Evolutionary conservation across 1,140 invertebrate species (phyloP), one percentile per base, ranked within the genome.

Genomic region (Bombus pascuorum): DNA sequence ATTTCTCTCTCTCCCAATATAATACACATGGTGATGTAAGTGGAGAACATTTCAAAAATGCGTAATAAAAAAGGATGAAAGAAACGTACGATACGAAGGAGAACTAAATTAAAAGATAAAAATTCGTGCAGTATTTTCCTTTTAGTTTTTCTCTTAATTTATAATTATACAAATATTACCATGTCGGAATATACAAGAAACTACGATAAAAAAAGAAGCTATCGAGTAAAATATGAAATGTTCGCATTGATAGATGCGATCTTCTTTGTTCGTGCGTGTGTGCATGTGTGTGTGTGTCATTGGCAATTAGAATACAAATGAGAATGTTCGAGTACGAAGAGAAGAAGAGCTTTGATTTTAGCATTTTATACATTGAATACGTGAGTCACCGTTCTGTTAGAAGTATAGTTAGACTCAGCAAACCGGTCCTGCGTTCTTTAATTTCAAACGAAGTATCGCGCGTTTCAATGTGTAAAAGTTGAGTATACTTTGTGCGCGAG

Each of bases 371-470:
- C 65, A 3, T 44, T 78, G 37, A 0, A 70, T 77, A 76, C 65
- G 44, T 83, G 82, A 78, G 62, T 83, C 82, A 83, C 65, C 73
- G 34, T 76, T 78, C 82, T 71, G 82, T 79, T 84, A 84, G 65
- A 84, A 79, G 75, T 79, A 79, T 84, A 84, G 66, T 59, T 84
- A 44, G 53, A 79, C 83, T 71, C 42, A 34, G 39, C 42, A 79
- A 84, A 79, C 75, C 83, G 83, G 75, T 84, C 66, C n/a, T 10
- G 53, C 47, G 42, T 84, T 84, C 72, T 84, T 84, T 84, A 79
- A 84, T 84, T 72, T 59, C 76, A 79, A 84, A 79, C 75, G 37
- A 47, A 84, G 47, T 79, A 70, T 84, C 66, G 8, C 53, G 42
- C 75, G 53, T 59, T 59, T 72, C 76, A 2, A 34, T 53, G 47